phyloP scores from a whole-genome alignment of 2,888 invertebrate species.

The Hyles lineata region DNA sequence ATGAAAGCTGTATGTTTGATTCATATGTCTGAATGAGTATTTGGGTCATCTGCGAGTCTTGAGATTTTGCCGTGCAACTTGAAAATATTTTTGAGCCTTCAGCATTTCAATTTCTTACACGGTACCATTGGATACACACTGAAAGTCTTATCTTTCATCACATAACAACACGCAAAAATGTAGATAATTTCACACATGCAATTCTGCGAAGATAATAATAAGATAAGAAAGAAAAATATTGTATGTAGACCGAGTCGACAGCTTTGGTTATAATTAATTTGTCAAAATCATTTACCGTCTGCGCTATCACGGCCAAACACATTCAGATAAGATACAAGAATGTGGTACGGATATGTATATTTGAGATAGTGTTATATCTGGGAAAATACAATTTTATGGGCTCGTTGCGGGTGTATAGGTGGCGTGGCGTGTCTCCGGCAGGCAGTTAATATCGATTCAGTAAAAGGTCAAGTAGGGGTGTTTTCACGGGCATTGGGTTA shows the following conservation, averaged over 20 bases:
- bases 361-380: not conserved
- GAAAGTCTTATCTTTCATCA: not conserved
- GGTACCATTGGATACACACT: not conserved
- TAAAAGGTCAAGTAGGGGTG: conserved; percentile 48
- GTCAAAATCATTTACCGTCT: conserved; percentile 19
- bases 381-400: not conserved
- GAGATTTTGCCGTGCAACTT: not conserved
- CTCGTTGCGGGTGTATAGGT: not conserved
- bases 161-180: not conserved
- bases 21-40: not conserved
- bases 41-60: not conserved
- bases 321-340: conserved; percentile 27
- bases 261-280: conserved; percentile 21
- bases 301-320: conserved; percentile 30
- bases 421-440: not conserved
- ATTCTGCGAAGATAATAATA: conserved; percentile 12
- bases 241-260: conserved; percentile 24
- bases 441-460: conserved; percentile 45
- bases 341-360: conserved; percentile 19
- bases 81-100: conserved; percentile 1
- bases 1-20: not conserved
- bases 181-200: conserved; percentile 7
- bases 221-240: conserved; percentile 24
- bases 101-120: not conserved
- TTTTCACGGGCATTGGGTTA: conserved; percentile 27